Conservation (phyloP, 2,888 invertebrate species). For the Scaptomyza parva region DNA sequence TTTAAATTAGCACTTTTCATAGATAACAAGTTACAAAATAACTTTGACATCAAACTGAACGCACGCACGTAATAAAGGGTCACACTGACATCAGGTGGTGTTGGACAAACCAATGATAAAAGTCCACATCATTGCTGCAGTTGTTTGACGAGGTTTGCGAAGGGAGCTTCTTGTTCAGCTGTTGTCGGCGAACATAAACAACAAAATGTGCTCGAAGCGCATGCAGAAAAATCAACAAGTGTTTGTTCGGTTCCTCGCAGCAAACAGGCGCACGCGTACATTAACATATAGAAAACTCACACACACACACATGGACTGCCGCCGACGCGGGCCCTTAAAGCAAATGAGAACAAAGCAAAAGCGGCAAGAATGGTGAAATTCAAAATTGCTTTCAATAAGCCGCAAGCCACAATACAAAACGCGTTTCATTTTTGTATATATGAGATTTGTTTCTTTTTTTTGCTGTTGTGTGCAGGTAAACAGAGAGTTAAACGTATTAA, state of each 20-base stretch:
- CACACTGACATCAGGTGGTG: constrained; percentile 20
- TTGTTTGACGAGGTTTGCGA: background rate
- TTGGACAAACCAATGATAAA: constrained; percentile 39
- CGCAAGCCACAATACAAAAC: constrained; percentile 17
- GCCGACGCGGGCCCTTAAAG: constrained; percentile 15
- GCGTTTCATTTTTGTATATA: constrained; percentile 2
- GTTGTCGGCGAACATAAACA: constrained; percentile 31
- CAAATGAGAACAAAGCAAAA: constrained; percentile 30
- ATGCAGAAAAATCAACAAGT: constrained; percentile 61
- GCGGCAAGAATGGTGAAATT: constrained; percentile 70
- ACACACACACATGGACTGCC: constrained; percentile 9
- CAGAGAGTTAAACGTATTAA: constrained; percentile 12
- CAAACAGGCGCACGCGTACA: constrained; percentile 16
- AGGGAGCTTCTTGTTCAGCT: constrained; percentile 35
- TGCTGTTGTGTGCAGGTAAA: constrained; percentile 15
- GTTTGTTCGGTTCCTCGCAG: constrained; percentile 29
- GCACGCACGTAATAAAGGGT: constrained; percentile 1
- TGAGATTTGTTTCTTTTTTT: background rate
- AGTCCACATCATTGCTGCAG: constrained; percentile 52
- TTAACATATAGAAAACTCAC: background rate
- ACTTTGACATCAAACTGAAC: background rate
- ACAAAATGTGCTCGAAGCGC: constrained; percentile 27
- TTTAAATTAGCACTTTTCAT: background rate
- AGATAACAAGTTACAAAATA: background rate
- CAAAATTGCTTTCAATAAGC: constrained; percentile 34